phyloP scores from a whole-genome alignment of 2,797 vertebrate genomes.

The Clarias pachynema region DNA sequence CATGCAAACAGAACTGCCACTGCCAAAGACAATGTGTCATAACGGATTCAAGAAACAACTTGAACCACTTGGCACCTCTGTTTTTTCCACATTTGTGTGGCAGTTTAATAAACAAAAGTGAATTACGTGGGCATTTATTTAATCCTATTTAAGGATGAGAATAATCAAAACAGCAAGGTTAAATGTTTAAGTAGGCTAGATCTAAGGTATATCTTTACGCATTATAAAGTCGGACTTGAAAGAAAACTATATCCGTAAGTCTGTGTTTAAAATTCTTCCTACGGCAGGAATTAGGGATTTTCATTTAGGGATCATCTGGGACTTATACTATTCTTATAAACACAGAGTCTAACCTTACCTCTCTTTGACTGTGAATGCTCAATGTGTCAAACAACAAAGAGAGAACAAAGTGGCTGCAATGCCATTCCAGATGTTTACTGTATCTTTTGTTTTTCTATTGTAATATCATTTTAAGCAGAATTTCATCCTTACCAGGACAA shows the following conservation, averaged over 20 bases:
- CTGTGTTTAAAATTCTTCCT: background rate
- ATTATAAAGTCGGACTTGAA: too few relatives aligned
- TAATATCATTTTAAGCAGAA: background rate
- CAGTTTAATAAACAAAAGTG: background rate
- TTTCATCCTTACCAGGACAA: background rate
- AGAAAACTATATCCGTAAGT: too few relatives aligned
- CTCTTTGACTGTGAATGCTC: background rate
- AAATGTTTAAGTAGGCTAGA: background rate
- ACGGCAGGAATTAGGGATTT: background rate
- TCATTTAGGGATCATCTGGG: background rate
- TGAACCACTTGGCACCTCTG: background rate
- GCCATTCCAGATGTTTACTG: background rate
- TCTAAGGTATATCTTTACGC: background rate
- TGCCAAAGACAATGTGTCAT: constrained; percentile 52
- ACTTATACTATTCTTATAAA: background rate
- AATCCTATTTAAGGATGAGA: background rate
- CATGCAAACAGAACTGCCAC: constrained; percentile 63
- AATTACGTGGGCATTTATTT: background rate
- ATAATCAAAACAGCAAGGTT: constrained; percentile 1
- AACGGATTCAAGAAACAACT: constrained; percentile 4
- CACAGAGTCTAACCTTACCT: background rate
- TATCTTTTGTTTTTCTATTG: background rate
- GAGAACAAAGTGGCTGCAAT: background rate
- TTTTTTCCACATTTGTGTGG: background rate
- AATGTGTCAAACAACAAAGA: background rate